Conservation (phyloP, 2,888 invertebrate genomes). For the Chalcosyrphus nemorum region DNA sequence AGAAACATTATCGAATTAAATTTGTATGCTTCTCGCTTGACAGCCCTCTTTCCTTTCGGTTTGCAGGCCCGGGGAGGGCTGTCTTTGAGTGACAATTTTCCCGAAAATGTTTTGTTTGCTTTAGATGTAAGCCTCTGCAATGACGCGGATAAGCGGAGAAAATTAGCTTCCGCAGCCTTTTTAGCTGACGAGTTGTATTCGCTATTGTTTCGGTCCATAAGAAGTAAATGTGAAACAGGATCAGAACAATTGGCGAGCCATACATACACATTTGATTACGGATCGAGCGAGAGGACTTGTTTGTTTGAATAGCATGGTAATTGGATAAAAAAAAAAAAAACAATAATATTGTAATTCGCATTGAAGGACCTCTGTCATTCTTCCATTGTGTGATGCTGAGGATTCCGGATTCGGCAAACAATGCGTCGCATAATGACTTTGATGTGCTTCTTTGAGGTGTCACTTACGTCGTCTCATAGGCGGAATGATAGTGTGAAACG, state of each 20-base stretch:
- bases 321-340: slow-evolving; percentile 37
- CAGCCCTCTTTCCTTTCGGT: slow-evolving; percentile 33
- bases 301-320: slow-evolving; percentile 69
- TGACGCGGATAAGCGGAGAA: slow-evolving; percentile 74
- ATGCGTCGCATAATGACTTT: slow-evolving; percentile 62
- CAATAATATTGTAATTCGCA: slow-evolving; percentile 31
- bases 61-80: slow-evolving; percentile 1
- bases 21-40: slow-evolving; percentile 60
- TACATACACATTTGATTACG: background rate
- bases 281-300: slow-evolving; percentile 29
- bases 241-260: slow-evolving; percentile 29
- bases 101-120: slow-evolving; percentile 51
- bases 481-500: slow-evolving; percentile 25
- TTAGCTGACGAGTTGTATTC: slow-evolving; percentile 35
- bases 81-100: slow-evolving; percentile 58
- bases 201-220: slow-evolving; percentile 39
- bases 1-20: slow-evolving; percentile 72
- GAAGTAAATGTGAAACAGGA: slow-evolving; percentile 17
- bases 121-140: slow-evolving; percentile 35
- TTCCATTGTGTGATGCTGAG: slow-evolving; percentile 32
- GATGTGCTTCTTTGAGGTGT: slow-evolving; percentile 55
- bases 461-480: slow-evolving; percentile 47
- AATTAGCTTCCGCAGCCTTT: slow-evolving; percentile 72
- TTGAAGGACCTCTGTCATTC: slow-evolving; percentile 63
- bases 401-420: slow-evolving; percentile 39